Percentiles rank a stretch among this genome's conserved stretches.
Evolutionary conservation across 1,140 invertebrate genomes (phyloP).

Genomic region (Pseudomyrmex gracilis): DNA sequence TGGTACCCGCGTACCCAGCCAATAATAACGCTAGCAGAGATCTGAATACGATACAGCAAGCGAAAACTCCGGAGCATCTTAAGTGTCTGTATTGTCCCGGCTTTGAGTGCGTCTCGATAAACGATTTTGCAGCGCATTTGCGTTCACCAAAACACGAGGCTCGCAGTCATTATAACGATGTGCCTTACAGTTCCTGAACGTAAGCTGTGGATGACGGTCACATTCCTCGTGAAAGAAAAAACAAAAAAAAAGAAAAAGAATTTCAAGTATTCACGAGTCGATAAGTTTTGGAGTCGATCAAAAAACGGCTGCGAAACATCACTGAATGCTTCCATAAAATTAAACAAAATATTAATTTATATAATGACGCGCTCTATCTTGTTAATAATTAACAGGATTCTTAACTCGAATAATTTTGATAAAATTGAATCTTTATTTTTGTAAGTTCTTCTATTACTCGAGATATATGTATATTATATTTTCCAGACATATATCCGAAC

Average conservation of each 20-base stretch:
- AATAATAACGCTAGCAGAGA: background rate
- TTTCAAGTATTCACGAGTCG: background rate
- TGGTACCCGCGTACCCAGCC: background rate
- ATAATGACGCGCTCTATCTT: too few relatives aligned
- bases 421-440: too few relatives aligned
- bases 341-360: too few relatives aligned
- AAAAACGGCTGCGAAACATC: too few relatives aligned
- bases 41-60: conserved; percentile 12
- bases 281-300: background rate
- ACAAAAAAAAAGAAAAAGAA: too few relatives aligned
- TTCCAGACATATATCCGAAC: too few relatives aligned
- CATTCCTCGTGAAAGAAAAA: background rate
- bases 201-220: background rate
- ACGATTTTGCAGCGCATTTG: background rate
- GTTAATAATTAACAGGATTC: too few relatives aligned
- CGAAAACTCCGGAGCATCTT: background rate
- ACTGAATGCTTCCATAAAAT: too few relatives aligned
- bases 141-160: conserved; percentile 25
- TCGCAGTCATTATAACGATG: background rate
- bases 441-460: too few relatives aligned
- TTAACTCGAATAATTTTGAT: too few relatives aligned
- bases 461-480: too few relatives aligned
- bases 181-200: background rate
- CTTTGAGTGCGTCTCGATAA: conserved; percentile 8
- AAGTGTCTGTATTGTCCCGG: background rate